Conservation (phyloP, 92 coral and sea anemone genomes). For the Porites evermanni region DNA sequence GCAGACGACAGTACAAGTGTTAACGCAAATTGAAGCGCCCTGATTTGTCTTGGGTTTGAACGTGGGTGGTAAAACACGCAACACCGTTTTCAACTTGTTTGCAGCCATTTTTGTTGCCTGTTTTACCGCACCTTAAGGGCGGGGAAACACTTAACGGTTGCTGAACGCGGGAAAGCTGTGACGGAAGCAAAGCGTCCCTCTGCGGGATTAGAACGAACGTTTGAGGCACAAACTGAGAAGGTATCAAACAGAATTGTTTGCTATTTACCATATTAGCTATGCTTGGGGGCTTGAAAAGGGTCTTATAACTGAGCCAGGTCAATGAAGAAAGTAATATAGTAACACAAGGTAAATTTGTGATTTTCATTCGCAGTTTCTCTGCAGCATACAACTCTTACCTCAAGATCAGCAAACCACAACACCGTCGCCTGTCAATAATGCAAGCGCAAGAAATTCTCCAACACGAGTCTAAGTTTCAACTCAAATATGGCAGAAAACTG, state of each 20-base stretch:
- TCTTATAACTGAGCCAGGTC: no score
- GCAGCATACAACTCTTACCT: slow-evolving; percentile 68
- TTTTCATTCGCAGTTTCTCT: slow-evolving; percentile 56
- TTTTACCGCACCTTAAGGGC: neutral
- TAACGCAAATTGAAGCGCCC: no score
- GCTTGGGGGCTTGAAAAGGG: no score
- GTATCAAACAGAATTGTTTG: no score
- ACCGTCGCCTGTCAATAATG: slow-evolving; percentile 80
- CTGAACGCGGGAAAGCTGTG: neutral
- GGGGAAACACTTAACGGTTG: neutral
- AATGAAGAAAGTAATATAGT: neutral
- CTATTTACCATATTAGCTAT: no score
- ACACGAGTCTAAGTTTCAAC: slow-evolving; percentile 74
- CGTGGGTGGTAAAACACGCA: no score
- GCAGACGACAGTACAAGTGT: no score
- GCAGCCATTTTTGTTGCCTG: neutral
- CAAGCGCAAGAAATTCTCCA: slow-evolving; percentile 87
- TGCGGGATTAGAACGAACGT: no score
- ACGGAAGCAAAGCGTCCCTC: no score
- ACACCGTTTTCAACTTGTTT: neutral
- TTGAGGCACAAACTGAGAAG: no score
- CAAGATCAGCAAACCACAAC: slow-evolving; percentile 81
- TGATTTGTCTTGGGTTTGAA: no score
- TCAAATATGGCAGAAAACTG: slow-evolving; percentile 72
- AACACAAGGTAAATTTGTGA: neutral